These are phyloP conservation scores for Bemisia tabaci DNA, from an alignment of 1,140 invertebrate genomes.

Conservation along the genomic window DNA sequence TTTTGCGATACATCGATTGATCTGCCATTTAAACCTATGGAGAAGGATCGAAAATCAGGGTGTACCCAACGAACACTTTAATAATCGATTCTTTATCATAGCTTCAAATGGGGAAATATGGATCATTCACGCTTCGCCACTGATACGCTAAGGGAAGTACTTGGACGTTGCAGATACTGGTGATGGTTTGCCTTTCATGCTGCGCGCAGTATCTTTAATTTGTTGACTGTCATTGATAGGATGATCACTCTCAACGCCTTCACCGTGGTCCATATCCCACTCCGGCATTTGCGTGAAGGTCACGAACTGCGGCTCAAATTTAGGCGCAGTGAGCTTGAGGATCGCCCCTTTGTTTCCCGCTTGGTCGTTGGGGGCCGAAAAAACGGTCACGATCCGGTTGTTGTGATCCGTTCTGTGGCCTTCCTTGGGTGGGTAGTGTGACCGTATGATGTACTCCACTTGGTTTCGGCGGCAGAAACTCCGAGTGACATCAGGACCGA, in stretches of 20 bases:
- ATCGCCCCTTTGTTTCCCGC: constrained; percentile 17
- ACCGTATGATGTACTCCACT: constrained; percentile 43
- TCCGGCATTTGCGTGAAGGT: constrained; percentile 25
- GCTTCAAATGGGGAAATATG: no score
- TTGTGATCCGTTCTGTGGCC: constrained; percentile 33
- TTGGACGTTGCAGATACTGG: no score
- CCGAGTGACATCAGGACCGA: constrained; percentile 25
- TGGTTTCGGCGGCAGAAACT: constrained; percentile 36
- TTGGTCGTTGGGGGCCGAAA: constrained; percentile 26
- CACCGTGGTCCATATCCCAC: constrained; percentile 20
- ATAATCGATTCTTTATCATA: no score
- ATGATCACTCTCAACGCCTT: background rate
- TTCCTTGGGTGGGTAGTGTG: constrained; percentile 39
- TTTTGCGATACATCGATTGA: no score
- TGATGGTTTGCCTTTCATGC: no score
- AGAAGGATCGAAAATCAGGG: no score
- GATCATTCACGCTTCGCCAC: no score
- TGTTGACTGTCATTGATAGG: no score
- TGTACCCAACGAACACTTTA: no score
- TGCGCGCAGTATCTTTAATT: no score
- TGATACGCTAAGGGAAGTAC: no score
- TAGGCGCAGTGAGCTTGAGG: background rate
- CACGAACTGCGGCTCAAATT: background rate
- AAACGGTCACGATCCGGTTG: constrained; percentile 31
- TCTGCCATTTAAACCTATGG: no score